These are phyloP conservation scores for Sander lucioperca DNA, from an alignment of 2,113 vertebrate species.

Conservation along the genomic window DNA sequence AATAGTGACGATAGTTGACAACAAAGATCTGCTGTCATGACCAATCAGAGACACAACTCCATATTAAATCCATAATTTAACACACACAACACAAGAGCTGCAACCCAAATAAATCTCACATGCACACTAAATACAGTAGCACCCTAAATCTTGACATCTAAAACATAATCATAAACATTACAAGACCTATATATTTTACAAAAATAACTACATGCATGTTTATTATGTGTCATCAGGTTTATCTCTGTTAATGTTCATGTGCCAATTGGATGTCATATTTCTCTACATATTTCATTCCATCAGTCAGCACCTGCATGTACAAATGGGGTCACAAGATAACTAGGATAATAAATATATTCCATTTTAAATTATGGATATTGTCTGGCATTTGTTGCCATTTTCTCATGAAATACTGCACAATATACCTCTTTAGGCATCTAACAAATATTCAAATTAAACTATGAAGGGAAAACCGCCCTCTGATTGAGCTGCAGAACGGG, in stretches of 20 bases:
- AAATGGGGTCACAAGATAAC: not conserved
- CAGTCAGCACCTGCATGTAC: not conserved
- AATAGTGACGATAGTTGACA: not conserved
- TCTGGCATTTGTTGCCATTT: not conserved
- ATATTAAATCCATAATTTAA: not conserved
- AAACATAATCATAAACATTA: not conserved
- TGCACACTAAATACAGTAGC: not conserved
- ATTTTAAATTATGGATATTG: too few species aligned
- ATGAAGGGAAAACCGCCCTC: not conserved
- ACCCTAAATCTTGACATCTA: not conserved
- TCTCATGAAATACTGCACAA: too few species aligned
- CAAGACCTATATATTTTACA: not conserved
- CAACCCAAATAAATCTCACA: not conserved
- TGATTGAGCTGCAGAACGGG: not conserved
- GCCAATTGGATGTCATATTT: not conserved
- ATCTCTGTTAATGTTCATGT: not conserved
- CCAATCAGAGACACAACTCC: not conserved
- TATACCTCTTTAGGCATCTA: not conserved
- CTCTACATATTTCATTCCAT: not conserved
- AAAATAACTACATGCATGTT: not conserved
- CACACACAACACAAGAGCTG: not conserved
- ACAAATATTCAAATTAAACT: not conserved
- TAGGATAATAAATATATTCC: not conserved
- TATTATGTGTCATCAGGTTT: not conserved
- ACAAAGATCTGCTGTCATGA: not conserved